Evolutionary conservation across 1,140 invertebrate genomes (phyloP), one percentile per base, ranked within the genome.

Genomic region (Drosophila sproati): DNA sequence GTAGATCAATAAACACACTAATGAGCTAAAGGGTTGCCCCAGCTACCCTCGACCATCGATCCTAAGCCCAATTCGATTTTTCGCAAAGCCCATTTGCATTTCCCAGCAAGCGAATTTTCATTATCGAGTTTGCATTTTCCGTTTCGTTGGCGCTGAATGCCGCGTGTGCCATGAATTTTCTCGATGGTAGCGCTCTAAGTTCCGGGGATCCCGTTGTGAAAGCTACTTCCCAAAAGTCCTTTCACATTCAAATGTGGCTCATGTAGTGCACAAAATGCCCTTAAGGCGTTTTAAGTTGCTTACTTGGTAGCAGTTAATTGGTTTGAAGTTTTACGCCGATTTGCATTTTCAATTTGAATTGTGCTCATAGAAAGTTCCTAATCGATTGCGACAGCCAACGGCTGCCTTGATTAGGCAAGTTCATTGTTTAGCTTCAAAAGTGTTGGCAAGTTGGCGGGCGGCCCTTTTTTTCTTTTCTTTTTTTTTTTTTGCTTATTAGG

Each of bases 231-330:
- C 20, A 20, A 20, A 20, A 20, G 20, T 20, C 69, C 39, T 77
- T 88, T 82, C 80, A 64, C 77, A 87, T 87, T 80, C 64, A 87
- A 83, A 87, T 88, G 54, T 47, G 45, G 43, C 48, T 28, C 78
- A 78, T 50, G 73, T 41, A 34, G 66, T 6, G 78, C 63, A 7
- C 32, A 60, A 60, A 63, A 45, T 75, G 66, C 55, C 82, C 82
- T 67, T 72, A 79, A 86, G 83, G 83, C 83, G 85, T 73, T 78
- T 72, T 87, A 87, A 88, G 83, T 80, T 88, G 70, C 83, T 88
- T 87, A 77, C 62, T 74, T 82, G 82, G 82, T 64, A 87, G 73
- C 77, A 80, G 71, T 88, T 88, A 88, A 88, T 88, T 88, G 83
- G 83, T 80, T 87, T 82, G 80, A 85, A 82, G 81, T 82, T 77